phyloP scores from a whole-genome alignment of 2,113 vertebrate genomes.

The Lanius ludovicianus region DNA sequence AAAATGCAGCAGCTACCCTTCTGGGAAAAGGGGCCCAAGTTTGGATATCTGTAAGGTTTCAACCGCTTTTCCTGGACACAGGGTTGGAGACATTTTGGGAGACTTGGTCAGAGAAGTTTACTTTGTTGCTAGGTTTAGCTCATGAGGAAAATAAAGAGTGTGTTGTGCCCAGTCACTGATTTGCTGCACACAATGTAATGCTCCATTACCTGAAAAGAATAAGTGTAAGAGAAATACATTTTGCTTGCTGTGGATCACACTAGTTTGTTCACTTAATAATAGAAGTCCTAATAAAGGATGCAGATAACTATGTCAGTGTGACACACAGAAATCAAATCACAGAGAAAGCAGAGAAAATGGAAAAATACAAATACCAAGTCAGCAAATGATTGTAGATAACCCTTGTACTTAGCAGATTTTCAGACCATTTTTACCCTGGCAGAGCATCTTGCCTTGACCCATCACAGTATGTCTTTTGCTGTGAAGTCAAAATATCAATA shows the following conservation, averaged over 20 bases:
- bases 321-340: not conserved
- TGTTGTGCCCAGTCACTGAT: not conserved
- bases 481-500: not conserved
- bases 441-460: not conserved
- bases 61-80: not conserved
- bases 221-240: not conserved
- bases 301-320: not conserved
- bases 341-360: not conserved
- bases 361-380: not conserved
- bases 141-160: not conserved
- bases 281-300: not conserved
- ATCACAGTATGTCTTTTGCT: not conserved
- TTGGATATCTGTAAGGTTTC: not conserved
- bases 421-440: not conserved
- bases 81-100: not conserved
- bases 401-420: not conserved
- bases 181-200: not conserved
- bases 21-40: not conserved
- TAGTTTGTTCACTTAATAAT: not conserved
- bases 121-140: not conserved
- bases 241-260: not conserved
- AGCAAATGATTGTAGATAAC: not conserved
- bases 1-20: not conserved
- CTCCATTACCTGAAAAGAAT: not conserved
- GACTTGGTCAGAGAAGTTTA: not conserved